Base-by-base conservation (phyloP, 2,888 invertebrate genomes). In the Corbicula japonica region DNA sequence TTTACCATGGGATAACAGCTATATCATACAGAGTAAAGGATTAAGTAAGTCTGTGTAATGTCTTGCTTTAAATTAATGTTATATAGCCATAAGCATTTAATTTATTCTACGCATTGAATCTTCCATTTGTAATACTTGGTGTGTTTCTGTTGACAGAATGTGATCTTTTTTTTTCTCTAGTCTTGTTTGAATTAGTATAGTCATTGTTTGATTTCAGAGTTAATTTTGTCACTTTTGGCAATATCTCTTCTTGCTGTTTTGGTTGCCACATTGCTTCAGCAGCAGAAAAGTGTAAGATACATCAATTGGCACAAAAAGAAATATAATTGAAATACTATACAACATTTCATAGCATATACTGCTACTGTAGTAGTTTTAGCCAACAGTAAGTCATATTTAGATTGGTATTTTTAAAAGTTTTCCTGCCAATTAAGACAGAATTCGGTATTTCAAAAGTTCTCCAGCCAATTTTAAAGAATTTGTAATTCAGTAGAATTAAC, bases 31-130 rank as follows among this genome's bases (percentile, higher is more conserved):
- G n/a, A n/a, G n/a, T n/a, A n/a, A n/a, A n/a, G n/a, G n/a, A n/a
- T n/a, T n/a, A n/a, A n/a, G n/a, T n/a, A n/a, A n/a, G 41, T 8
- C 41, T 38, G 8, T 28, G 30, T 66, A 52, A 38, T 66, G 66
- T 66, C 54, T 52, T 41, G 38, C 54, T 41, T 66, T 26, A 6
- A 54, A 54, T 66, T n/a, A 66, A 38, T 12, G n/a, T 66, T 34
- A 41, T 28, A 10, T 41, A 54, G 69, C 61, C 76, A 76, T 70
- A 66, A 68, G 60, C 52, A 70, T 63, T 70, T 60, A n/a, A 58
- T 60, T 60, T 61, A 70, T 70, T 60, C 60, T 23, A 44, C 21
- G 61, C 26, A 41, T 56, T 32, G 48, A 73, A 73, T 73, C 73
- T 73, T 73, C 73, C 73, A 73, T 73, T 32, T 38, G 28, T 46